Evolutionary conservation across 64 coral and sea anemone species (phyloP).

Genomic region (Montipora foliosa): DNA sequence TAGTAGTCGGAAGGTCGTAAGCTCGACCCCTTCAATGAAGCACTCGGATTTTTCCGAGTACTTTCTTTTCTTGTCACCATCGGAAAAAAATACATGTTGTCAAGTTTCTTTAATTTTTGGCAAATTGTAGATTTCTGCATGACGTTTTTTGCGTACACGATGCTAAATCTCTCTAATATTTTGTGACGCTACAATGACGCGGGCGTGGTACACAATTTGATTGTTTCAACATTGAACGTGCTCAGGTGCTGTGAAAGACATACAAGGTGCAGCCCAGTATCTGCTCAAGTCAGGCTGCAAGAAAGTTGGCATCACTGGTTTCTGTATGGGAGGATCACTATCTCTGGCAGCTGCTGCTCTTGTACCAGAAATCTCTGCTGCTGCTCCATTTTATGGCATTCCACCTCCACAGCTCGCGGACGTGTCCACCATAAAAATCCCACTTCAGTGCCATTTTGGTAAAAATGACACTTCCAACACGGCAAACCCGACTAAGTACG

Average conservation of each 20-base stretch:
- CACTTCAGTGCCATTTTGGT: conserved; percentile 86
- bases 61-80: too few relatives aligned
- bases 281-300: conserved; percentile 68
- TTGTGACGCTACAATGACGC: too few relatives aligned
- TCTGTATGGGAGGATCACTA: conserved; percentile 83
- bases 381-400: conserved; percentile 87
- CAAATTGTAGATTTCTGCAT: too few relatives aligned
- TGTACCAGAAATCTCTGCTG: conserved; percentile 67
- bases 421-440: conserved; percentile 72
- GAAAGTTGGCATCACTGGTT: conserved; percentile 81
- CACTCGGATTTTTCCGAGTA: too few relatives aligned
- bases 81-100: too few relatives aligned
- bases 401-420: conserved; percentile 31
- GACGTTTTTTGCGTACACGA: too few relatives aligned
- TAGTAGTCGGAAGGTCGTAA: too few relatives aligned
- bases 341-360: conserved; percentile 67
- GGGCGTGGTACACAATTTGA: neutral
- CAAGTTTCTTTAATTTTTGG: too few relatives aligned
- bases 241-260: conserved; percentile 60
- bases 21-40: too few relatives aligned
- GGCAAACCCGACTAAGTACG: conserved; percentile 41
- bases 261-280: conserved; percentile 63
- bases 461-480: conserved; percentile 44
- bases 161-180: too few relatives aligned
- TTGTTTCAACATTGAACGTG: neutral